Conservation (phyloP, 2,797 vertebrate species). For the Acanthurus leucopareius region DNA sequence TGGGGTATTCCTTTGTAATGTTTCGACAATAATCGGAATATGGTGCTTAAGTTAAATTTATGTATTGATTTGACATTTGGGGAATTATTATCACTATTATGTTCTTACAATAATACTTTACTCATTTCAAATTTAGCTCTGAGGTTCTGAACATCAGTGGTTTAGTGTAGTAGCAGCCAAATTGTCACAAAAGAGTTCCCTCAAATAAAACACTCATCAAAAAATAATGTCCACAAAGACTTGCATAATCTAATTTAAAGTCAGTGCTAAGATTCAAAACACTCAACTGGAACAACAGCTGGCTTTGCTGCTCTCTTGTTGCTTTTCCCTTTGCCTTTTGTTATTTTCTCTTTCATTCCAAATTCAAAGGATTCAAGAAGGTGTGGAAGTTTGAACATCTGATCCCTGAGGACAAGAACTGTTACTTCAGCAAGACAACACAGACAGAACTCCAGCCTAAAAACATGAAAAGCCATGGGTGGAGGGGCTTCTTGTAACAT, state of each 20-base stretch:
- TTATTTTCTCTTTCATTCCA: slow-evolving; percentile 30
- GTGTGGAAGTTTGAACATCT: slow-evolving; percentile 10
- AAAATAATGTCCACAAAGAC: not conserved
- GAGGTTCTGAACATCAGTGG: not conserved
- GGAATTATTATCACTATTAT: too few species aligned
- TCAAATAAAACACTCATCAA: too few species aligned
- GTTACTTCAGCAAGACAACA: slow-evolving; percentile 25
- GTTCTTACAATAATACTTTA: too few species aligned
- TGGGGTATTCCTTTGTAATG: slow-evolving; percentile 7
- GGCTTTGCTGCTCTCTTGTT: slow-evolving; percentile 1
- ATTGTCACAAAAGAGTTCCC: not conserved
- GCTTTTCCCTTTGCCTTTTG: not conserved
- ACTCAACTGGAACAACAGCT: not conserved
- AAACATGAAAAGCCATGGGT: not conserved
- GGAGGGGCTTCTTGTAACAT: not conserved
- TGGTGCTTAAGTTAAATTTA: not conserved
- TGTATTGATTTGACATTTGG: not conserved
- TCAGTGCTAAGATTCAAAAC: not conserved
- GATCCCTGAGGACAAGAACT: slow-evolving; percentile 9
- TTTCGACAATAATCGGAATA: slow-evolving; percentile 7
- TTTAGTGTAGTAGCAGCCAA: not conserved
- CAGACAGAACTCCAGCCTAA: not conserved
- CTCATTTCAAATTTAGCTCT: not conserved
- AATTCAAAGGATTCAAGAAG: slow-evolving; percentile 27
- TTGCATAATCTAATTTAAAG: not conserved